Evolutionary conservation across 2,113 vertebrate species (phyloP).

Genomic region (Myotis davidii): DNA sequence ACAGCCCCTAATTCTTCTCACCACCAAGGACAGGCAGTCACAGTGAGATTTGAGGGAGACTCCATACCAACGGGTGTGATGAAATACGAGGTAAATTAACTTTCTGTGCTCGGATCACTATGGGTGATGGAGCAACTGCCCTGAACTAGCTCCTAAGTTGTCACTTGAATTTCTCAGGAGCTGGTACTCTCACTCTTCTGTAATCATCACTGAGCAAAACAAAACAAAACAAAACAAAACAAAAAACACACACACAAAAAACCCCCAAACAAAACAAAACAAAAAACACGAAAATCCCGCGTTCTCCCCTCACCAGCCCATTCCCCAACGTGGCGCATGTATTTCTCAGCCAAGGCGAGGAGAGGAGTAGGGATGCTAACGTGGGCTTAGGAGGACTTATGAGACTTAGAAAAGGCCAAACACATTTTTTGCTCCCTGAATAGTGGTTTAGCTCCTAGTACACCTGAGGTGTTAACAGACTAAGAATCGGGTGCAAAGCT

Average conservation of each 20-base stretch:
- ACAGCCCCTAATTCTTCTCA: background rate
- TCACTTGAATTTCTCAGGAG: background rate
- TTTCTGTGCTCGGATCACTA: background rate
- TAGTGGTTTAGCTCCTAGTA: background rate
- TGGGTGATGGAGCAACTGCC: background rate
- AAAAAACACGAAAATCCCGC: no score
- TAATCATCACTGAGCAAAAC: background rate
- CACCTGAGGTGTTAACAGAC: background rate
- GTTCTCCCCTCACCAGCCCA: no score
- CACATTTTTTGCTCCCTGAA: background rate
- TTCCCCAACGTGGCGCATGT: fast-evolving
- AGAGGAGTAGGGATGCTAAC: background rate
- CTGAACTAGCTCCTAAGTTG: background rate
- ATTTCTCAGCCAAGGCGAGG: background rate
- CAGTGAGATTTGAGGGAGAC: background rate
- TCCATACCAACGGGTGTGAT: background rate
- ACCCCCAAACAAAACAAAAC: background rate
- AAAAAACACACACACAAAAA: no score
- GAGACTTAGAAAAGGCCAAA: background rate
- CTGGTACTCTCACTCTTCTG: background rate
- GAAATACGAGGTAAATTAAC: background rate
- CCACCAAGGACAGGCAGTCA: background rate
- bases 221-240: no score
- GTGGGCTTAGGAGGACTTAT: background rate
- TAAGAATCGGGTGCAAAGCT: background rate